Base-by-base conservation (phyloP, 2,797 vertebrate genomes). In the Lacerta bilineata region DNA sequence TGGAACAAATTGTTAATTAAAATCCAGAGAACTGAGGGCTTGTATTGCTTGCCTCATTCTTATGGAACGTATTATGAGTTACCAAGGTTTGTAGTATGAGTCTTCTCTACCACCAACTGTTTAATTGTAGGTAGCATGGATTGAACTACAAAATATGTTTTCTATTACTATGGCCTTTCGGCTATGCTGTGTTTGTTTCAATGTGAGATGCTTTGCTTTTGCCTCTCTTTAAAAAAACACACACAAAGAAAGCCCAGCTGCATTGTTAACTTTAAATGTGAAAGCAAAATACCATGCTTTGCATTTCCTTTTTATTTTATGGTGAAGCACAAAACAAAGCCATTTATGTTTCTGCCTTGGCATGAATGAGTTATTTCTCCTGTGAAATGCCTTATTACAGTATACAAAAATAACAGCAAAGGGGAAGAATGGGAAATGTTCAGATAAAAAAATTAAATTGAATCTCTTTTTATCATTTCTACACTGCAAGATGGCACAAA, bases 401-500 rank as follows among this genome's bases (percentile, higher is more conserved):
- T 74, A 64, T 55, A 89, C 55, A 80, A 66, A 84, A 80, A 74
- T 61, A 89, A 64, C 23, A 80, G 29, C 55, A 74, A 85, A 79
- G 64, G 78, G 39, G 41, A 80, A 64, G 17, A 80, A 61, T 74
- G 69, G 55, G 15, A 72, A 85, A 61, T 74, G 39, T 74, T 84
- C 64, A 33, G 39, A 74, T 80, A 68, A 68, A 88, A 74, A 85
- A 74, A 85, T 74, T 81, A 72, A 69, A 64, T 61, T 6, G 55
- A 75, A 66, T 80, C 68, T 9, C n/a, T 66, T 29, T 71, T 80
- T 84, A 85, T 80, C 78, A 85, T 81, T 85, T 89, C 69, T 64
- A 36, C 41, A 75, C 27, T 66, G 43, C 55, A 15, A 43, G 36
- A 74, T 74, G 77, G 39, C 61, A 83, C 71, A 23, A 82, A 87